Conservation (phyloP, 2,888 invertebrate genomes). For the Stegophylla sp. region DNA sequence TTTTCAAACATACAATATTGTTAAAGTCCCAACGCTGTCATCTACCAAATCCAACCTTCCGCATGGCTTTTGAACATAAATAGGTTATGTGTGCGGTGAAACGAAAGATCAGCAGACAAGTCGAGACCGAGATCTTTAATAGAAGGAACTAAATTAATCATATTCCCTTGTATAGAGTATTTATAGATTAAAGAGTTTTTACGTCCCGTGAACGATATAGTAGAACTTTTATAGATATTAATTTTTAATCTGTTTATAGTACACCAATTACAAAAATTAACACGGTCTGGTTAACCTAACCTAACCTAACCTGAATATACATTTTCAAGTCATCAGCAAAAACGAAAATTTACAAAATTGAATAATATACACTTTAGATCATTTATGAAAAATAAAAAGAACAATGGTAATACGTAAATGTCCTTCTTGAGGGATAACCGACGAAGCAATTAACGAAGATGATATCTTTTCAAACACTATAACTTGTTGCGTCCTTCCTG, state of each 20-base stretch:
- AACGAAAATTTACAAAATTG: too few species aligned
- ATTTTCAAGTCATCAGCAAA: too few species aligned
- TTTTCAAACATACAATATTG: slow-evolving; percentile 6
- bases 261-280: too few species aligned
- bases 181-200: slow-evolving; percentile 1
- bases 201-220: slow-evolving; percentile 7
- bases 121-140: slow-evolving; percentile 11
- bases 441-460: too few species aligned
- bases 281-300: too few species aligned
- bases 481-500: too few species aligned
- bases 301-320: too few species aligned
- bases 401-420: too few species aligned
- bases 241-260: not conserved
- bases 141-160: not conserved
- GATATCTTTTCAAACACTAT: too few species aligned
- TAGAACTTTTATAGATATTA: slow-evolving; percentile 25
- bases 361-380: too few species aligned
- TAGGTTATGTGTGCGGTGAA: not conserved
- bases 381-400: too few species aligned
- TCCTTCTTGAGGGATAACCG: too few species aligned
- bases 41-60: slow-evolving; percentile 8
- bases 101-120: not conserved
- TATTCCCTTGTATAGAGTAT: not conserved
- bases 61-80: slow-evolving; percentile 7
- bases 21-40: slow-evolving; percentile 11